Evolutionary conservation across 2,113 vertebrate species (phyloP).

Genomic region (Pampusana beccarii): DNA sequence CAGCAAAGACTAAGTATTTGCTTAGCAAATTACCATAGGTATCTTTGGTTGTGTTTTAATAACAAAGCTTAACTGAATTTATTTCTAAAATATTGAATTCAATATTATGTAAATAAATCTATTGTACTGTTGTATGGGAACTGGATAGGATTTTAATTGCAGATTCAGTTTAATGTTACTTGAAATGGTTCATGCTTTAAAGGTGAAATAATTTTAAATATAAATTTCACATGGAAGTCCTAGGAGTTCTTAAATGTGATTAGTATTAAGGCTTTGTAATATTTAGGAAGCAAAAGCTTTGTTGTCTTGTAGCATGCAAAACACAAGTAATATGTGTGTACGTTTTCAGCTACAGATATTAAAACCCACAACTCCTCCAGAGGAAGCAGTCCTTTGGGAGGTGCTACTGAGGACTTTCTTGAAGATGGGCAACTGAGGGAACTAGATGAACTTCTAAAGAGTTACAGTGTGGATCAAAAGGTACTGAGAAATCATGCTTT

Average conservation of each 20-base stretch:
- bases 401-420: slow-evolving; percentile 1
- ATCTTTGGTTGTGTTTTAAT: neutral
- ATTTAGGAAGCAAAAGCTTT: neutral
- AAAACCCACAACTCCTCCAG: slow-evolving; percentile 23
- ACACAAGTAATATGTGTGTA: neutral
- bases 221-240: neutral
- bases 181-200: neutral
- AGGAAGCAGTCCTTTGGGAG: slow-evolving; percentile 36
- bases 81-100: neutral
- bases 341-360: slow-evolving; percentile 60
- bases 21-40: neutral
- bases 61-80: neutral
- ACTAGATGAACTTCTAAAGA: slow-evolving; percentile 28
- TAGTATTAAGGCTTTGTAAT: slow-evolving; percentile 20
- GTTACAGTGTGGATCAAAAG: slow-evolving; percentile 49
- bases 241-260: slow-evolving; percentile 16
- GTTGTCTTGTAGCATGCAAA: neutral
- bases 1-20: neutral
- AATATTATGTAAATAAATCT: neutral
- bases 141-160: neutral
- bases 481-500: slow-evolving; percentile 44
- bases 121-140: neutral
- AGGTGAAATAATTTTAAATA: neutral
- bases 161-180: neutral
- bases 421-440: slow-evolving; percentile 30